phyloP scores from a whole-genome alignment of 2,888 invertebrate genomes.

The Lasioglossum malachurum region DNA sequence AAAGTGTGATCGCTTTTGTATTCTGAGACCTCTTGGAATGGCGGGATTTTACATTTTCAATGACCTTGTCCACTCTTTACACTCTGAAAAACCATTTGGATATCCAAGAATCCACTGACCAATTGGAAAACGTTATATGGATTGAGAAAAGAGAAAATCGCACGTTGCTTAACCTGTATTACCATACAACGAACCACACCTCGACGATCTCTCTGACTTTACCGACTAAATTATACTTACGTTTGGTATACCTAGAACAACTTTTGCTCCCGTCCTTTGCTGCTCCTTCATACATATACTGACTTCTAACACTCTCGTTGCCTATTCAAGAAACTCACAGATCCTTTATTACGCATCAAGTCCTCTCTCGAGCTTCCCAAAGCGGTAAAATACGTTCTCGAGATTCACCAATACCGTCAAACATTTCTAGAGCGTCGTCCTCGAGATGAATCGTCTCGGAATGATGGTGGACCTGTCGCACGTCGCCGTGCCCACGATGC shows the following conservation, averaged over 20 bases:
- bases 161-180: too few species aligned
- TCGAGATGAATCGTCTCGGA: slow-evolving; percentile 88
- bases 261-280: background rate
- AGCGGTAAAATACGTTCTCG: background rate
- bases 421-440: slow-evolving; percentile 85
- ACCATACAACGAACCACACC: background rate
- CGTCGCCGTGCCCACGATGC: slow-evolving; percentile 87
- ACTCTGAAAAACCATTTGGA: background rate
- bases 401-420: background rate
- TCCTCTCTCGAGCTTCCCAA: background rate
- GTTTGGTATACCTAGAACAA: background rate
- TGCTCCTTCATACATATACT: background rate
- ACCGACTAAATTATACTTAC: background rate
- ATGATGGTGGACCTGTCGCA: slow-evolving; percentile 88
- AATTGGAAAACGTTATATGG: too few species aligned
- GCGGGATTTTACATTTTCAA: background rate
- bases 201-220: background rate
- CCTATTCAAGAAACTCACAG: background rate
- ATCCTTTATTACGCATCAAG: background rate
- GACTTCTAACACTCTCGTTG: background rate
- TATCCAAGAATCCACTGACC: background rate
- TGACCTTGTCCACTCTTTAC: background rate
- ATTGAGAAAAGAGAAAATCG: too few species aligned
- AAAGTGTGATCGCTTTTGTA: background rate
- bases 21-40: background rate